Evolutionary conservation across 2,113 vertebrate genomes (phyloP).

Genomic region (Muscicapa adusta): DNA sequence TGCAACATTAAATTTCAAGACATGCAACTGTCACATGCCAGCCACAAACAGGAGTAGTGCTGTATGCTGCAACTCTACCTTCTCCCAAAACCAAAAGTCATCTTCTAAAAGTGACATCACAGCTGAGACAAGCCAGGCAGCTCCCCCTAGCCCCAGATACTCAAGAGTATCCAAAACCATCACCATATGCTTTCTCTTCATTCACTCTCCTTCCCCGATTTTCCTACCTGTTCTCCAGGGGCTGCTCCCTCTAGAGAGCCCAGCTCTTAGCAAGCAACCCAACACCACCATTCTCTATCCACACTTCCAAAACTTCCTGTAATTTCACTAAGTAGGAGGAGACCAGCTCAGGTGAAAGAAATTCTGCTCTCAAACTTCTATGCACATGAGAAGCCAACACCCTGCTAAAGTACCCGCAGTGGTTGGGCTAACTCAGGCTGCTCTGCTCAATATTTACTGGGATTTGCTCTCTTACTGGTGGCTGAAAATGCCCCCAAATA

Average conservation of each 20-base stretch:
- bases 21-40: not conserved
- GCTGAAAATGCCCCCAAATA: not conserved
- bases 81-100: not conserved
- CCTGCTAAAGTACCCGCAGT: not conserved
- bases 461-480: not conserved
- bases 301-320: not conserved
- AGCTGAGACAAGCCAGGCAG: not conserved
- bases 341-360: not conserved
- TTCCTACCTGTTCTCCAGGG: not conserved
- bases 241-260: fast-evolving
- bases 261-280: fast-evolving
- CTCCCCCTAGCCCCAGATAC: not conserved
- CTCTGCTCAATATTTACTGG: not conserved
- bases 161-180: not conserved
- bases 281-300: fast-evolving
- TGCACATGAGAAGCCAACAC: not conserved
- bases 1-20: not conserved
- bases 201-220: not conserved
- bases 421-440: not conserved
- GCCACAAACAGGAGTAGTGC: not conserved
- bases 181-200: not conserved
- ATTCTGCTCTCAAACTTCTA: not conserved
- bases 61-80: not conserved
- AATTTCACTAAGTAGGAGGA: not conserved
- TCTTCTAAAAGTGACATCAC: not conserved